Evolutionary conservation across 1,140 invertebrate genomes (phyloP).

Genomic region (Helicorthomorpha holstii): DNA sequence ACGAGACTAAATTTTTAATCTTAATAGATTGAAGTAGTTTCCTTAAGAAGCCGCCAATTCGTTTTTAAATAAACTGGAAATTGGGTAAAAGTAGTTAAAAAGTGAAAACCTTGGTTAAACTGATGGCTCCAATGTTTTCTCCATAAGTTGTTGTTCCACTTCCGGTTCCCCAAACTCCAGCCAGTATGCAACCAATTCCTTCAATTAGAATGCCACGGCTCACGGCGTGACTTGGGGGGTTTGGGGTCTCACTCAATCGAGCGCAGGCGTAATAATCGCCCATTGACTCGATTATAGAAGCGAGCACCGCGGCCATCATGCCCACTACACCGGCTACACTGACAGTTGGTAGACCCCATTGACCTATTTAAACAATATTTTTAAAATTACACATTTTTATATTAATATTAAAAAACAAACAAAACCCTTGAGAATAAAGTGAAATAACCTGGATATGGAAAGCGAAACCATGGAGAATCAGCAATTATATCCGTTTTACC

Average conservation of each 20-base stretch:
- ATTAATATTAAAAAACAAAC: no score
- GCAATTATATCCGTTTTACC: conserved; percentile 49
- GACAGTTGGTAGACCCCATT: conserved; percentile 69
- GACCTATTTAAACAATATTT: conserved; percentile 19
- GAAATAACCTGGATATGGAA: conserved; percentile 77
- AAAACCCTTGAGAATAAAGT: no score
- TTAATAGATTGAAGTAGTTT: not conserved
- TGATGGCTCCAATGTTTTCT: conserved; percentile 79
- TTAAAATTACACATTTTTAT: no score
- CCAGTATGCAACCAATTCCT: conserved; percentile 61
- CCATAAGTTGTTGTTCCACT: conserved; percentile 77
- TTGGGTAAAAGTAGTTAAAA: not conserved
- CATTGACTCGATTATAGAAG: conserved; percentile 68
- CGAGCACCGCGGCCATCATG: conserved; percentile 65
- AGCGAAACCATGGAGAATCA: conserved; percentile 59
- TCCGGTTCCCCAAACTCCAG: conserved; percentile 60
- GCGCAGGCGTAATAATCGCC: conserved; percentile 79
- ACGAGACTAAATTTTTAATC: no score
- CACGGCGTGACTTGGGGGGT: conserved; percentile 67
- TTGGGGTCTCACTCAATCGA: conserved; percentile 55
- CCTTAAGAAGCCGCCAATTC: no score
- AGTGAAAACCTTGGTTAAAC: conserved; percentile 31
- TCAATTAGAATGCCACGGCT: conserved; percentile 70
- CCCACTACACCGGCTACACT: conserved; percentile 54
- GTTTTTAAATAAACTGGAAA: not conserved